A percentile compares a stretch with the other conserved stretches of the same genome.
These are phyloP conservation scores for Chrysaora quinquecirrha DNA, from an alignment of 30 jellyfish, hydroid and myxozoan species.

Conservation along the genomic window DNA sequence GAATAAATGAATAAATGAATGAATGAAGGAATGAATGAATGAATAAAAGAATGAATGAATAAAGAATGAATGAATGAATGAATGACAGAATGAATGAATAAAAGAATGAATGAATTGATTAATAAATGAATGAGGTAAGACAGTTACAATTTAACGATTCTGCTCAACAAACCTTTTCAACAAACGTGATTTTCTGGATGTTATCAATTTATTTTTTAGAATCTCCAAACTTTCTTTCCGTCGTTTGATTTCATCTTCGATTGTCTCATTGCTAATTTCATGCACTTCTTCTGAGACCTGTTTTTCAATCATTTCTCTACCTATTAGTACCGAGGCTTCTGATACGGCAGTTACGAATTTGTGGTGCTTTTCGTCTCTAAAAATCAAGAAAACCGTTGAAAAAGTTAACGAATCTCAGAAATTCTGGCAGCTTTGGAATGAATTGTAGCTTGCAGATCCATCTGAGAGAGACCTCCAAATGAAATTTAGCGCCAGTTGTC, in stretches of 20 bases:
- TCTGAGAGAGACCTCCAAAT: no score
- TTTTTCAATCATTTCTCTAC: slow-evolving; percentile 34
- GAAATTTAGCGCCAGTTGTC: no score
- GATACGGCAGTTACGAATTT: neutral
- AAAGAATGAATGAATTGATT: no score
- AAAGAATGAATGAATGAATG: no score
- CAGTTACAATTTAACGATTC: neutral
- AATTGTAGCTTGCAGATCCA: no score
- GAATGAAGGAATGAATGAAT: no score
- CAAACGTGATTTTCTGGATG: slow-evolving; percentile 3
- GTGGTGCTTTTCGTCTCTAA: slow-evolving; percentile 33
- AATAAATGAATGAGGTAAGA: neutral
- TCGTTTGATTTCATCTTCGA: slow-evolving; percentile 2
- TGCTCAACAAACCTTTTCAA: slow-evolving; percentile 23
- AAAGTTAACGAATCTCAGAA: no score
- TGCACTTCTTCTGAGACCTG: slow-evolving; percentile 14
- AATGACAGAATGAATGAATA: no score
- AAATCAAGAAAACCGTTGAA: neutral
- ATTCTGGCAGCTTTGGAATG: no score
- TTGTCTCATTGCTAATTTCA: slow-evolving; percentile 11
- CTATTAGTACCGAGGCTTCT: neutral
- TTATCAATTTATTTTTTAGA: slow-evolving; percentile 4
- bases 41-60: no score
- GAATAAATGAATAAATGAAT: no score
- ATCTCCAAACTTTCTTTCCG: slow-evolving; percentile 39